A percentile compares a stretch with the other conserved stretches of the same genome.
phyloP scores from a whole-genome alignment of 2,797 vertebrate species.

The Pipistrellus kuhlii region DNA sequence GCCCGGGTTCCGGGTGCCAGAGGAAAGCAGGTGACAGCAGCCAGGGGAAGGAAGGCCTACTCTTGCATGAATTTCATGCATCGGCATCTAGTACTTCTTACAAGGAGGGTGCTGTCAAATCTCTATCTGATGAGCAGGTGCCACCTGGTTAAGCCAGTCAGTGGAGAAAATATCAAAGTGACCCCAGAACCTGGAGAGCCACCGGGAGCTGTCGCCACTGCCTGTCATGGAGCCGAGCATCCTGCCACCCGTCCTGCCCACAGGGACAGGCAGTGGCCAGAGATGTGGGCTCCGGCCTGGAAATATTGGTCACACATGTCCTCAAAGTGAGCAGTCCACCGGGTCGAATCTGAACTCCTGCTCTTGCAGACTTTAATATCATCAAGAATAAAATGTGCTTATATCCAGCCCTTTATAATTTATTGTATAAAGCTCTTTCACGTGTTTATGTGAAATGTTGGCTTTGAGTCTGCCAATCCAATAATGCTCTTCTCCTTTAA shows the following conservation, averaged over 20 bases:
- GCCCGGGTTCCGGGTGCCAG: no score
- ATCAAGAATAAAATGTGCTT: background rate
- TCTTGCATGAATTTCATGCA: no score
- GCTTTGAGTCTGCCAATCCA: background rate
- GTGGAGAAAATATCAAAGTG: background rate
- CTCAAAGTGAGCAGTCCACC: background rate
- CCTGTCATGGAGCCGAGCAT: background rate
- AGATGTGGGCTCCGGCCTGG: no score
- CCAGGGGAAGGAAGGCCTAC: no score
- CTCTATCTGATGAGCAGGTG: background rate
- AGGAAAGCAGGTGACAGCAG: no score
- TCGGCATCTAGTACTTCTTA: background rate
- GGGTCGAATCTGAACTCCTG: background rate
- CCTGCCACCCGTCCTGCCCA: rapidly evolving
- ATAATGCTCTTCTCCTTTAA: background rate
- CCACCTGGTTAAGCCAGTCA: background rate
- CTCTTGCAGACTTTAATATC: background rate
- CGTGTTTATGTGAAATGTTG: background rate
- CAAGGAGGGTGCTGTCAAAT: background rate
- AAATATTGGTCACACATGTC: background rate
- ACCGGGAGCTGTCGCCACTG: background rate
- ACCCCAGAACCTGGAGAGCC: background rate
- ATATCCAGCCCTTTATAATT: background rate
- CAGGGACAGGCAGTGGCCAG: rapidly evolving
- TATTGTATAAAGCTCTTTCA: background rate